These are phyloP conservation scores for Noctua janthina DNA, from an alignment of 2,888 invertebrate species.

Conservation along the genomic window DNA sequence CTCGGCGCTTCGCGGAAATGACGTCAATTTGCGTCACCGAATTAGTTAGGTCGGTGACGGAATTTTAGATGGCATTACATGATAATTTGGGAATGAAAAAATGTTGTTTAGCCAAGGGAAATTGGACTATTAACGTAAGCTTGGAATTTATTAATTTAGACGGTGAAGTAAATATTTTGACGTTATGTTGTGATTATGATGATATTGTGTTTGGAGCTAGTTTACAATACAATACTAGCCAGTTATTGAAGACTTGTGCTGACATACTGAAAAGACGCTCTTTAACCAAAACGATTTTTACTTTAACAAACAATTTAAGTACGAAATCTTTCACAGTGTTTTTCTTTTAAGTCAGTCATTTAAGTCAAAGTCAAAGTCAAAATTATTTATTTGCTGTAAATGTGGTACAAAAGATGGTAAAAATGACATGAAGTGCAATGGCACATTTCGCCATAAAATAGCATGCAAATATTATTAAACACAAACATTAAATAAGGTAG, in stretches of 20 bases:
- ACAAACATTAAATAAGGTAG: no score
- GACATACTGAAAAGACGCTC: not conserved
- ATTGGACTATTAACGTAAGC: conserved; percentile 30
- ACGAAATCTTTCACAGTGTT: not conserved
- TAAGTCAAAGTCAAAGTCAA: no score
- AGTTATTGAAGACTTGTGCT: not conserved
- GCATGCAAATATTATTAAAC: no score
- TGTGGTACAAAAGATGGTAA: no score
- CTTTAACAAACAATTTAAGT: not conserved
- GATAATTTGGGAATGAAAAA: conserved; percentile 45
- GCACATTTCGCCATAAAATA: no score
- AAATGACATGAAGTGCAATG: no score
- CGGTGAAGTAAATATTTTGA: not conserved
- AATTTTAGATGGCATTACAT: conserved; percentile 59
- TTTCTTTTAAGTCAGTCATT: not conserved
- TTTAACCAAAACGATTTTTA: not conserved
- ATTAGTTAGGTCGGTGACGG: conserved; percentile 61
- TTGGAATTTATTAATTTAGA: conserved; percentile 16
- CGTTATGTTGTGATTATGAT: not conserved
- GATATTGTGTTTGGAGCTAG: no score
- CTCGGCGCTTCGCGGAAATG: conserved; percentile 66
- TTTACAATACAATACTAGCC: not conserved
- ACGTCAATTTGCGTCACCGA: conserved; percentile 67
- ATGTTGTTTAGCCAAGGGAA: conserved; percentile 21
- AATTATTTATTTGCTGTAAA: no score